Percentiles rank a stretch among this genome's conserved stretches.
phyloP scores from a whole-genome alignment of 2,113 vertebrate species.

The Tylochromis polylepis region DNA sequence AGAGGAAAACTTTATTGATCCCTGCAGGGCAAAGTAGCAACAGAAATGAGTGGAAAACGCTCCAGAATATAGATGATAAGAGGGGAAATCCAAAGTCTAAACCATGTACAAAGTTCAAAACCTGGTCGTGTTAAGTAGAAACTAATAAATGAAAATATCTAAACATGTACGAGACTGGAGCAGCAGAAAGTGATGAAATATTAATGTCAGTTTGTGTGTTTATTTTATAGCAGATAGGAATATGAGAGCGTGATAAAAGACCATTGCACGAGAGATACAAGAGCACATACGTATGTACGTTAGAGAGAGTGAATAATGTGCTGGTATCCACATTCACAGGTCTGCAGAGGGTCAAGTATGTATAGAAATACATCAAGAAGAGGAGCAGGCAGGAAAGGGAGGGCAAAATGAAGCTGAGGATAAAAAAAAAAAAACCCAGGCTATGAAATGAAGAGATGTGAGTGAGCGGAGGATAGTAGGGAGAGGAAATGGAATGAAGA shows the following conservation, averaged over 20 bases:
- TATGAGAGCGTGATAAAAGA: neutral
- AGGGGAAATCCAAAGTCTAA: neutral
- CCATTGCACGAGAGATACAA: neutral
- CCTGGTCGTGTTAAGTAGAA: neutral
- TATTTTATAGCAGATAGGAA: neutral
- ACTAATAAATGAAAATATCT: neutral
- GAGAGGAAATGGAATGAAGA: slow-evolving; percentile 33
- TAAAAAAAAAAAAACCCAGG: neutral
- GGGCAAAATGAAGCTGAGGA: neutral
- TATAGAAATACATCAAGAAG: neutral
- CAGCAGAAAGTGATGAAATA: neutral
- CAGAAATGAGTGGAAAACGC: neutral
- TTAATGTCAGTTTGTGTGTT: neutral
- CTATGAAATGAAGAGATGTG: neutral
- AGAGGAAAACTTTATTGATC: slow-evolving; percentile 24
- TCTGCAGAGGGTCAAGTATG: neutral
- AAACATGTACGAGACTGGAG: neutral
- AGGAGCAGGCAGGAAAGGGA: neutral
- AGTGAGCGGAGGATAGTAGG: neutral
- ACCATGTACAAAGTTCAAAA: neutral
- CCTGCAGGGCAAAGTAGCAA: neutral
- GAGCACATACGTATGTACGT: neutral
- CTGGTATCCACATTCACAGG: neutral
- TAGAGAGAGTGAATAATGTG: neutral
- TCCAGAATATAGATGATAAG: neutral